phyloP scores from a whole-genome alignment of 1,140 invertebrate species.

The Heterodera carotae region DNA sequence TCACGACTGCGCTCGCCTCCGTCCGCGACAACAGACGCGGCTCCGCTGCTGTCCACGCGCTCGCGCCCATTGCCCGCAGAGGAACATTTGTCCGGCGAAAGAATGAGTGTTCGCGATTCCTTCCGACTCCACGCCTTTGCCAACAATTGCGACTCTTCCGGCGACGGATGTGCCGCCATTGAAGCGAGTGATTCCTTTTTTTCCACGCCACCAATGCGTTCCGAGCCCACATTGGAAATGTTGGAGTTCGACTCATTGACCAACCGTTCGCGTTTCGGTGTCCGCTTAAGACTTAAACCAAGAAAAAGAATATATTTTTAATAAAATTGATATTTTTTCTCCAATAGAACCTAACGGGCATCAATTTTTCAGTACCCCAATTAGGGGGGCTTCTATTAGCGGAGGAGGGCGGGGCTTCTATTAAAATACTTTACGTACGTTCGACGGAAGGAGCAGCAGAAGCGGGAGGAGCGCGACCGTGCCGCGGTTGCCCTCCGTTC shows the following conservation, averaged over 20 bases:
- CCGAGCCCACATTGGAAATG: background rate
- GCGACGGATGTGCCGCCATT: background rate
- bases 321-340: too few species aligned
- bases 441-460: conserved; percentile 22
- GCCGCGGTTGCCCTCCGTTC: conserved; percentile 7
- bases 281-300: background rate
- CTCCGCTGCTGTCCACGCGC: background rate
- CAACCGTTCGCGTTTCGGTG: conserved; percentile 2
- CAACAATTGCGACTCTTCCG: conserved; percentile 11
- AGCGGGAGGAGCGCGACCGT: conserved; percentile 3
- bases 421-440: background rate
- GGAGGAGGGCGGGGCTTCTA: too few species aligned
- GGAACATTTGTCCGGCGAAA: background rate
- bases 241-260: conserved; percentile 1
- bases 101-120: conserved; percentile 1
- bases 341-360: too few species aligned
- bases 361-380: too few species aligned
- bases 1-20: conserved; percentile 3
- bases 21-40: background rate
- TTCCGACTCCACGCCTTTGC: background rate
- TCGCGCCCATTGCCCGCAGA: background rate
- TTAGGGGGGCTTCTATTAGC: too few species aligned
- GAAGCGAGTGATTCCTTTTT: background rate
- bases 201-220: background rate
- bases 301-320: too few species aligned